These are phyloP conservation scores for Gulo gulo DNA, from an alignment of 2,113 vertebrate species.

Conservation along the genomic window DNA sequence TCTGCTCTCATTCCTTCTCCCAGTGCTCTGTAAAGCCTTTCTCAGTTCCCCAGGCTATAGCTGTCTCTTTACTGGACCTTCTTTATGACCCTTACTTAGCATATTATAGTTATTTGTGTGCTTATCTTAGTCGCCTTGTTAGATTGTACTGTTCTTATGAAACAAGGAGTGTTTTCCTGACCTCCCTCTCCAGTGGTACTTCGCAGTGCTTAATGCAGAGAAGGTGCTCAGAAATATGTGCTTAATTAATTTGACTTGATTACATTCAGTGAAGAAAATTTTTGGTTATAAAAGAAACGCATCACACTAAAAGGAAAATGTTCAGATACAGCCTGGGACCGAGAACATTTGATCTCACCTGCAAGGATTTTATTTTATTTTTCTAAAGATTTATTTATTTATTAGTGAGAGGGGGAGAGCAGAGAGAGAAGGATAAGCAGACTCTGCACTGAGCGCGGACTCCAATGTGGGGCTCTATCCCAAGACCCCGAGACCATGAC, in stretches of 20 bases:
- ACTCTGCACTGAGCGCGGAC: neutral
- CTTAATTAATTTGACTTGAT: neutral
- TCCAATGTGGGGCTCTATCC: neutral
- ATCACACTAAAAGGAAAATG: neutral
- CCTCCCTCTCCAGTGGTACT: neutral
- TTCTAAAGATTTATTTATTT: neutral
- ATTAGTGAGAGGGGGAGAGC: neutral
- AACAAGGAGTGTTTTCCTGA: neutral
- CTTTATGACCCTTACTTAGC: neutral
- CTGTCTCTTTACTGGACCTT: neutral
- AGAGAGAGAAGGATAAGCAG: neutral
- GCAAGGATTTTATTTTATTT: neutral
- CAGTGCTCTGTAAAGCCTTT: neutral
- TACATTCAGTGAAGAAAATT: neutral
- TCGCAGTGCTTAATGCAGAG: neutral
- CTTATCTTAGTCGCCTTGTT: neutral
- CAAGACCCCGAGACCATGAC: neutral
- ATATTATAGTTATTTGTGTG: neutral
- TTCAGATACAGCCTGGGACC: neutral
- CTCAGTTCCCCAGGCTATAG: neutral
- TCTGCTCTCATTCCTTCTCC: neutral
- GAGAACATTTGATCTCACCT: neutral
- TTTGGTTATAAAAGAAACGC: neutral
- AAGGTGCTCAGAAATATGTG: neutral
- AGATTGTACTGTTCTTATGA: neutral